Evolutionary conservation across 1,140 invertebrate species (phyloP).

Genomic region (Ylistrum balloti): DNA sequence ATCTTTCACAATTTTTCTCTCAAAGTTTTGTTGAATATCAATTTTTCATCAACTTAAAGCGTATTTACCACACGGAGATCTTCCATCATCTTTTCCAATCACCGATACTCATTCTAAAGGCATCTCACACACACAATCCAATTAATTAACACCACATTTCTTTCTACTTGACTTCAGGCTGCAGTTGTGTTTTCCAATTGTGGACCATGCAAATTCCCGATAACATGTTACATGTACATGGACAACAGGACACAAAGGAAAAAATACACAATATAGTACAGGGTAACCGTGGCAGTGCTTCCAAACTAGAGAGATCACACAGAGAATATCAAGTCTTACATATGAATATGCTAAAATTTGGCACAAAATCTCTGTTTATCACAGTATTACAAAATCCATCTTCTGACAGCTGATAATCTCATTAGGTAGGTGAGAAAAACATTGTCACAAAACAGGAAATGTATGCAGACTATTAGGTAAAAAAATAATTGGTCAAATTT

Average conservation of each 20-base stretch:
- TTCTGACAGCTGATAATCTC: too few relatives aligned
- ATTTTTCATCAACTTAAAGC: background rate
- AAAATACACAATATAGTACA: background rate
- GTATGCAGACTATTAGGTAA: too few relatives aligned
- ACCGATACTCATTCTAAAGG: background rate
- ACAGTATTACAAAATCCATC: too few relatives aligned
- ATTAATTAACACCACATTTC: background rate
- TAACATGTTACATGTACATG: background rate
- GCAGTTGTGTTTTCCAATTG: background rate
- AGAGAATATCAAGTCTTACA: too few relatives aligned
- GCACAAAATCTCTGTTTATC: too few relatives aligned
- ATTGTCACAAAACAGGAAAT: too few relatives aligned
- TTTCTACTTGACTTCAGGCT: background rate
- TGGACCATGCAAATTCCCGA: background rate
- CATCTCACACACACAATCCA: slow-evolving; percentile 17
- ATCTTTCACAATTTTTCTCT: too few relatives aligned
- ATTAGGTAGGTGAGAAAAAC: too few relatives aligned
- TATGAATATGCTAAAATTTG: too few relatives aligned
- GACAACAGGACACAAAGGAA: background rate
- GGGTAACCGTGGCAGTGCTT: background rate
- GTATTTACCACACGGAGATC: background rate
- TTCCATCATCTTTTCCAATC: background rate
- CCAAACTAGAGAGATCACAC: background rate
- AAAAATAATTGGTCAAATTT: too few relatives aligned
- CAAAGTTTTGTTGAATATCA: too few relatives aligned